Conservation (phyloP, 2,888 invertebrate genomes). For the Xylocampa areola region DNA sequence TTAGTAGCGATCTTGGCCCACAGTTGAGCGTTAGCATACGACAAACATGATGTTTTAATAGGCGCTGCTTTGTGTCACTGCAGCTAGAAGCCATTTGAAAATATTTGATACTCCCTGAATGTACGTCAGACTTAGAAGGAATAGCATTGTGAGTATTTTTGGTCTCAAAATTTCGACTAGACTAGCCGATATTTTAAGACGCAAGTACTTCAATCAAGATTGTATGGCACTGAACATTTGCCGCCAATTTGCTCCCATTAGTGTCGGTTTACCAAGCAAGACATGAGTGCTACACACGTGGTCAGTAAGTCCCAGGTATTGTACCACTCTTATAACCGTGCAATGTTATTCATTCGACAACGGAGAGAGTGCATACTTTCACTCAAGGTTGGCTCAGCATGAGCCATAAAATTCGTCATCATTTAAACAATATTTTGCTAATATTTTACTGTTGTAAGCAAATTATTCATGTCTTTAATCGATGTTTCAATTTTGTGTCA, state of each 20-base stretch:
- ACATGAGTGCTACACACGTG: not conserved
- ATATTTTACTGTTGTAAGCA: slow-evolving; percentile 21
- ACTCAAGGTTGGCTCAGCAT: slow-evolving; percentile 20
- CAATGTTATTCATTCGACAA: slow-evolving; percentile 6
- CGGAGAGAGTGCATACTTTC: slow-evolving; percentile 33
- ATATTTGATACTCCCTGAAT: not conserved
- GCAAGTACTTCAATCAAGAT: slow-evolving; percentile 15
- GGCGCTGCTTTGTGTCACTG: not conserved
- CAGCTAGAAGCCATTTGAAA: not conserved
- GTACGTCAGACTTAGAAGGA: not conserved
- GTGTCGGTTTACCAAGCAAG: slow-evolving; percentile 14
- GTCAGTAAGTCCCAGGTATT: slow-evolving; percentile 2
- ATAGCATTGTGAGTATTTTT: not conserved
- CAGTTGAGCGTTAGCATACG: too few relatives aligned
- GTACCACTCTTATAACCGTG: not conserved
- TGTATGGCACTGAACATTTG: slow-evolving; percentile 19
- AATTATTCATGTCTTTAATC: slow-evolving; percentile 5
- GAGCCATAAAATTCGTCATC: not conserved
- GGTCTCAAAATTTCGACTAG: not conserved
- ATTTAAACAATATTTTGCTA: slow-evolving; percentile 1
- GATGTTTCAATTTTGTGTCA: too few relatives aligned
- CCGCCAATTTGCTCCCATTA: slow-evolving; percentile 24
- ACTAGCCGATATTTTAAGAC: slow-evolving; percentile 7
- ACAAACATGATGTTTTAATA: slow-evolving; percentile 4
- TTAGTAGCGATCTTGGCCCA: too few relatives aligned